These are phyloP conservation scores for Psittacula echo DNA, from an alignment of 2,797 vertebrate species.

Conservation along the genomic window DNA sequence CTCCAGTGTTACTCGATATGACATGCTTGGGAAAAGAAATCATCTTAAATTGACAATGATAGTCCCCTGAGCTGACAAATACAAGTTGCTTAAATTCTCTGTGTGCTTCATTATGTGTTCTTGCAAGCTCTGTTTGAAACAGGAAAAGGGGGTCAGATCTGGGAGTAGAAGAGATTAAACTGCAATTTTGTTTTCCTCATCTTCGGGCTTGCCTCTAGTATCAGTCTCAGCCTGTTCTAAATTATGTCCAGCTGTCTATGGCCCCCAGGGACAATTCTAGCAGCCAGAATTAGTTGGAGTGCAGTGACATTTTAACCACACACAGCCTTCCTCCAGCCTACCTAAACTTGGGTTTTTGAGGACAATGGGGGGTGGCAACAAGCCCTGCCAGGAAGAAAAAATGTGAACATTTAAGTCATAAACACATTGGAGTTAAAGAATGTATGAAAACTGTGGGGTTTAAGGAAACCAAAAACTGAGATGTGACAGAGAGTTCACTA, in stretches of 20 bases:
- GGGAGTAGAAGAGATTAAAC: conserved; percentile 60
- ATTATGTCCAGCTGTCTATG: conserved; percentile 60
- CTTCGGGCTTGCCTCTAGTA: conserved; percentile 9
- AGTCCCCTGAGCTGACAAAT: conserved; percentile 6
- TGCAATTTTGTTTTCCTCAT: conserved; percentile 57
- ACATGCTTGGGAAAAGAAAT: conserved; percentile 10
- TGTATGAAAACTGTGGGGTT: neutral
- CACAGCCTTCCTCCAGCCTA: conserved; percentile 22
- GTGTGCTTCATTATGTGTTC: conserved; percentile 22
- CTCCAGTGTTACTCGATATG: conserved; percentile 17
- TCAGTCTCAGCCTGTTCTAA: conserved; percentile 54
- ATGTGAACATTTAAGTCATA: neutral
- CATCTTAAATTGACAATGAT: conserved; percentile 19
- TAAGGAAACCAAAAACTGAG: neutral
- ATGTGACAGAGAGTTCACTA: neutral
- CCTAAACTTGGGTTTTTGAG: conserved; percentile 44
- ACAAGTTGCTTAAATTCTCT: neutral
- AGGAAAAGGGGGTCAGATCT: conserved; percentile 55
- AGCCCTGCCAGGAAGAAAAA: conserved; percentile 4
- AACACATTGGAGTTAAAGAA: neutral
- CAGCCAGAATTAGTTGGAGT: conserved; percentile 53
- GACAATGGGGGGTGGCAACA: neutral
- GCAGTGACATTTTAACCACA: conserved; percentile 63
- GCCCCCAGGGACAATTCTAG: conserved; percentile 40
- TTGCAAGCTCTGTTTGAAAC: conserved; percentile 1